Base-by-base conservation (phyloP, 2,797 vertebrate species). In the Sebastes cheni region DNA sequence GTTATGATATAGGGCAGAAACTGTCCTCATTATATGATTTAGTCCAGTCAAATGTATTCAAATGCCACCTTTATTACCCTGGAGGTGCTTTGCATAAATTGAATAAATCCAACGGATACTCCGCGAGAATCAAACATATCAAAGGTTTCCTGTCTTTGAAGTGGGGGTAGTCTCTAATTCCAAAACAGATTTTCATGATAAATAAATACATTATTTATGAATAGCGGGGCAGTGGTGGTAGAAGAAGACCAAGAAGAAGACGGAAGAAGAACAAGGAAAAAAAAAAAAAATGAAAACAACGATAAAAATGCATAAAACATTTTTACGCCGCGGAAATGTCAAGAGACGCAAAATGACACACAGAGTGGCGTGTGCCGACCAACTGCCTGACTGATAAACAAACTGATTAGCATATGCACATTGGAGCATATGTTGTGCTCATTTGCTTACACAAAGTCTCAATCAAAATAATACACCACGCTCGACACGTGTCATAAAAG, bases 141-240 rank as follows among this genome's bases (percentile, higher is more conserved):
- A 96, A 96, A 96, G 96, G 94, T 96, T 96, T 93, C 91, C 94
- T 91, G 94, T 96, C 96, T 96, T 96, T 96, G 96, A 96, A 95
- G 96, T 96, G 94, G 90, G 93, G 92, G 87, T 92, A 92, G 94
- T 90, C 89, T 95, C 92, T 96, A 96, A 96, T 96, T 96, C 94
- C 93, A 94, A 96, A 96, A 96, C 95, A 96, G 94, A 96, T 96
- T 96, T 96, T 94, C 93, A 92, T 93, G 96, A 96, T 96, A 96
- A 96, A 96, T 96, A 96, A 95, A 96, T 96, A 87, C 94, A 96
- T 96, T 94, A 96, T 96, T 95, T 96, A 96, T 96, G 95, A 96
- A 94, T 91, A 90, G 90, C 79, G 89, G 86, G 80, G 56, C 82
- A 81, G 87, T 88, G 85, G 71, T 85, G 86, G 86, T 85, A 85